Evolutionary conservation across 2,113 vertebrate genomes (phyloP).

Genomic region (Chlamydotis undulata): DNA sequence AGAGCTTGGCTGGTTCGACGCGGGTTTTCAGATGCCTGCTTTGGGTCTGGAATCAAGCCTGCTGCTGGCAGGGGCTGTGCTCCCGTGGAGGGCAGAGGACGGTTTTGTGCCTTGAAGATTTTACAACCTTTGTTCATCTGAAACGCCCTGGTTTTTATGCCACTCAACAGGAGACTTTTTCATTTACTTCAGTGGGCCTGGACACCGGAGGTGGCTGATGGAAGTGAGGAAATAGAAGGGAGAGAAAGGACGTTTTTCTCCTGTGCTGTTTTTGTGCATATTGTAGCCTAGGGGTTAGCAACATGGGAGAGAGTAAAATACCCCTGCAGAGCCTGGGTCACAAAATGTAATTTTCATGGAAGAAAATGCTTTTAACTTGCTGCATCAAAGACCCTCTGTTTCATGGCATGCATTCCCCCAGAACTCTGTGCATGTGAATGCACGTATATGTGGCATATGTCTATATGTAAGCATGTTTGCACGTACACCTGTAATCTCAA

Average conservation of each 20-base stretch:
- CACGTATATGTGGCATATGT: neutral
- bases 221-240: neutral
- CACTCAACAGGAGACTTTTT: constrained; percentile 8
- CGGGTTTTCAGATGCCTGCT: neutral
- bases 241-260: neutral
- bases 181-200: constrained; percentile 6
- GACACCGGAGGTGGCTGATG: neutral
- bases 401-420: neutral
- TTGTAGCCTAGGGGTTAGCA: neutral
- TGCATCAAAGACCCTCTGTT: neutral
- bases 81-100: neutral
- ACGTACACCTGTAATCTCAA: neutral
- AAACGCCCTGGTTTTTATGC: neutral
- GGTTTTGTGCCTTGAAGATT: constrained; percentile 24
- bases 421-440: neutral
- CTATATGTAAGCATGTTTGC: neutral
- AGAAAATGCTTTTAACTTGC: constrained; percentile 10
- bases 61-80: neutral
- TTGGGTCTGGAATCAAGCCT: neutral
- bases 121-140: neutral
- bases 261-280: neutral
- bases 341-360: neutral
- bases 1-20: neutral
- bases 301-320: neutral
- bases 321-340: neutral